Base-by-base conservation (phyloP, 2,888 invertebrate species). In the Dryocosmus kuriphilus region DNA sequence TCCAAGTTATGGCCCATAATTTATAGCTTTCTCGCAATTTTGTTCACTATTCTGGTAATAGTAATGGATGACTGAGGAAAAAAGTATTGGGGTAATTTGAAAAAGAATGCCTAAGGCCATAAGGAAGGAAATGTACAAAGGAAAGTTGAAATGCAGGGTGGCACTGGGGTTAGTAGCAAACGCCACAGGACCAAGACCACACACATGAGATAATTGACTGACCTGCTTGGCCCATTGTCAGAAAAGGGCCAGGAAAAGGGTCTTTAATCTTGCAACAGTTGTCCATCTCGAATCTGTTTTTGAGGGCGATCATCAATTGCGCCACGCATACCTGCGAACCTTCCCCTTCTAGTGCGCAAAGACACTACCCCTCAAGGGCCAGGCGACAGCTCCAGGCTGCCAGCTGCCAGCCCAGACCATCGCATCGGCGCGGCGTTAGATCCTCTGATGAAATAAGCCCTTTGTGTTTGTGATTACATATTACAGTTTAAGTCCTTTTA, bases 1-100 rank as follows among this genome's bases (percentile, higher is more conserved):
- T 51, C 14, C 27, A 1, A 67, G 27, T 67, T 41, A 67, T 67
- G 6, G 41, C 22, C 41, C 19, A 27, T 46, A 46, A 71, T 71
- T 71, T 71, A 71, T 71, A 51, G 30, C 51, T 71, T 71, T 71
- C 51, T 51, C 71, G 30, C 30, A n/a, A 51, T 30, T 51, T 71
- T 46, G 11, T 22, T 63, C 14, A 27, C 46, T 41, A 41, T 24
- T 41, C 41, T 41, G 22, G 11, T n/a, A n/a, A 7, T 32, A 7
- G 32, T 32, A 62, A 62, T 30, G 14, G 30, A 38, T 63, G 22
- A 63, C 35, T 63, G 38, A 16, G 11, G 8, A 55, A 22, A 22
- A 55, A 55, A n/a, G 35, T 11, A 38, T 63, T 38, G 5, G 7
- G 41, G n/a, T 24, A 67, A 9, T 67, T 46, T 67, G 11, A 24